Conservation (phyloP, 2,797 vertebrate species). For the Sebastes miniatus region DNA sequence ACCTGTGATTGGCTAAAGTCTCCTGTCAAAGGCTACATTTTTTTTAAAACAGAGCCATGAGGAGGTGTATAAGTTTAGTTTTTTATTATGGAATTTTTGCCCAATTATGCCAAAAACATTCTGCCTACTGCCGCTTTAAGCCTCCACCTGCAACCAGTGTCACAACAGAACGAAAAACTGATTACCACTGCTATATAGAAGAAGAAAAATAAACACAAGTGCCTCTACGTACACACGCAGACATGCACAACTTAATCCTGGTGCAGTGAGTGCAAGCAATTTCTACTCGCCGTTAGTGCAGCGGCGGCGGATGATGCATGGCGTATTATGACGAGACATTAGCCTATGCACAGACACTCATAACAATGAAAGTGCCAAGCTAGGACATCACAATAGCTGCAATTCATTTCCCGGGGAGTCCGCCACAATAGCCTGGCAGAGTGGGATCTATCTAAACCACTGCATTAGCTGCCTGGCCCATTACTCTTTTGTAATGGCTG, state of each 20-base stretch:
- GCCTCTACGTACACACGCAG: neutral
- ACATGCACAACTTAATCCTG: conserved; percentile 7
- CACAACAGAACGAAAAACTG: neutral
- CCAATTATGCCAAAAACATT: no score
- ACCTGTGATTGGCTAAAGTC: no score
- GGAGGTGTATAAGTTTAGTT: no score
- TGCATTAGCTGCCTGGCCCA: conserved; percentile 51
- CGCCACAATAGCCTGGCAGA: conserved; percentile 62
- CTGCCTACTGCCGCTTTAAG: neutral
- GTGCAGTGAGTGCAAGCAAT: conserved; percentile 15
- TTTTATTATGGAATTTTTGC: no score
- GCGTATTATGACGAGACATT: conserved; percentile 66
- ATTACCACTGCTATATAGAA: neutral
- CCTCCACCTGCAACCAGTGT: conserved; percentile 32
- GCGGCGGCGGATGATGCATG: conserved; percentile 59
- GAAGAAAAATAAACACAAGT: neutral
- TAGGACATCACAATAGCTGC: conserved; percentile 68
- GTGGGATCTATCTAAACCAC: conserved; percentile 52
- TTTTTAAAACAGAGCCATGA: no score
- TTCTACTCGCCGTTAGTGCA: conserved; percentile 37
- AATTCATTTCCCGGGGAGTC: conserved; percentile 69
- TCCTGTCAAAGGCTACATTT: no score
- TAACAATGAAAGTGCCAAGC: conserved; percentile 72
- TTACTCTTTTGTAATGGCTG: conserved; percentile 67
- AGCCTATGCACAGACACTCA: conserved; percentile 65